A percentile compares a stretch with the other conserved stretches of the same genome.
phyloP scores from a whole-genome alignment of 1,140 invertebrate genomes.

The Brachionus calyciflorus region DNA sequence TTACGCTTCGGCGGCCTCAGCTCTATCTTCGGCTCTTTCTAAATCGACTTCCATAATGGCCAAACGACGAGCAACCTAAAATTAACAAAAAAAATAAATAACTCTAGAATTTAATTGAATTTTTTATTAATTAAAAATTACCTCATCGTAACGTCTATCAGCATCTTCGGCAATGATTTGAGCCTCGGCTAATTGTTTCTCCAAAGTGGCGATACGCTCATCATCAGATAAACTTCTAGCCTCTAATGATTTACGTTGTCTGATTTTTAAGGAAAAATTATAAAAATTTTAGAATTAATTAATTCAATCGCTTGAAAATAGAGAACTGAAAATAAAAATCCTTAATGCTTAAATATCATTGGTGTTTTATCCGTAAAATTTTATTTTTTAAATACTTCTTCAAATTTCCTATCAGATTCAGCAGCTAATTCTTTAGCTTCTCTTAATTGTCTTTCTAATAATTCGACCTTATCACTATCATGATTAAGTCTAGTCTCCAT shows the following conservation, averaged over 20 bases:
- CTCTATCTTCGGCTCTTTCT: slow-evolving; percentile 98
- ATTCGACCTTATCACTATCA: slow-evolving; percentile 98
- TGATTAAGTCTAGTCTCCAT: slow-evolving; percentile 97
- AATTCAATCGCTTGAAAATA: background rate
- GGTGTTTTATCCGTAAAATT: slow-evolving; percentile 8
- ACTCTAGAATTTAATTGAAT: background rate
- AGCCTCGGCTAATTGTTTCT: slow-evolving; percentile 98
- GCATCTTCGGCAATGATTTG: slow-evolving; percentile 99
- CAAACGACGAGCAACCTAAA: slow-evolving; percentile 99
- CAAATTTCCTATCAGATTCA: slow-evolving; percentile 99
- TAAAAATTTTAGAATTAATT: background rate
- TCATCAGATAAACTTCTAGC: slow-evolving; percentile 99
- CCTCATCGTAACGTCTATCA: slow-evolving; percentile 99
- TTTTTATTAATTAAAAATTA: slow-evolving; percentile 61
- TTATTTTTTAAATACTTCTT: slow-evolving; percentile 75
- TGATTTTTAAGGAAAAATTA: slow-evolving; percentile 56
- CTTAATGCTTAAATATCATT: background rate
- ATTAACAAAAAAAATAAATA: background rate
- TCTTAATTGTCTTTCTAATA: slow-evolving; percentile 94
- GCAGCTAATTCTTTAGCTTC: slow-evolving; percentile 95
- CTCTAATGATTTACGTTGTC: slow-evolving; percentile 98
- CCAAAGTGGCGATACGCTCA: slow-evolving; percentile 97
- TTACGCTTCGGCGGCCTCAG: slow-evolving; percentile 99
- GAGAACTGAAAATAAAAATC: too few relatives aligned
- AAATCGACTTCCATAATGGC: slow-evolving; percentile 99